These are phyloP conservation scores for Hippocampus guttulatus DNA, from an alignment of 2,113 vertebrate species.

Conservation along the genomic window DNA sequence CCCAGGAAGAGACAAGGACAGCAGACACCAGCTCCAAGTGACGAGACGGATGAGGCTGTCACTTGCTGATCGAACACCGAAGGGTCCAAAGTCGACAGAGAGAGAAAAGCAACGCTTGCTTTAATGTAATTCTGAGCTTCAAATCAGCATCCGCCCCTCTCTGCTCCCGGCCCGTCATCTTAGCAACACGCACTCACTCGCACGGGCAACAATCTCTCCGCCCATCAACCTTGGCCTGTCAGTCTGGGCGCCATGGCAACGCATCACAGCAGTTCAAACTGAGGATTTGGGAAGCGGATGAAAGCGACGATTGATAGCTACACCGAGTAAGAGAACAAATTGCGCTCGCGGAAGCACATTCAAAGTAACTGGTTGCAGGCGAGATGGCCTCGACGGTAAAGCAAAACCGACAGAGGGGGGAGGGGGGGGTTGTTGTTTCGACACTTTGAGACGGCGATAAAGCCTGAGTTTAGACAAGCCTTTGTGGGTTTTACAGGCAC, in stretches of 20 bases:
- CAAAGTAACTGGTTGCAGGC: conserved; percentile 3
- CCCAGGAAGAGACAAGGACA: conserved; percentile 16
- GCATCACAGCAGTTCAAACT: conserved; percentile 33
- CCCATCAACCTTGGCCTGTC: conserved; percentile 48
- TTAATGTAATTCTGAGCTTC: conserved; percentile 56
- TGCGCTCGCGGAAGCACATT: conserved; percentile 8
- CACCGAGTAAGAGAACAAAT: neutral
- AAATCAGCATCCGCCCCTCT: conserved; percentile 42
- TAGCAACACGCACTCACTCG: conserved; percentile 14
- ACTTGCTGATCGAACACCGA: conserved; percentile 43
- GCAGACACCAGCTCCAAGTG: conserved; percentile 29
- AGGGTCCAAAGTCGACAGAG: conserved; percentile 28
- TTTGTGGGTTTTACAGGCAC: conserved; percentile 55
- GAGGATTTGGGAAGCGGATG: conserved; percentile 12
- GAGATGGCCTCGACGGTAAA: conserved; percentile 25
- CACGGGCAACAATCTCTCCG: conserved; percentile 32
- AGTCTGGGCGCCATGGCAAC: conserved; percentile 46
- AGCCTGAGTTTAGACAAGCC: conserved; percentile 54
- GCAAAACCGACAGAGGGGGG: conserved; percentile 10
- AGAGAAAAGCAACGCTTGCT: conserved; percentile 40
- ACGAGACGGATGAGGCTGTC: conserved; percentile 39
- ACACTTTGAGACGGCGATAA: conserved; percentile 46
- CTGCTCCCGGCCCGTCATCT: conserved; percentile 41
- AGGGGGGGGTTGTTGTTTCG: conserved; percentile 3
- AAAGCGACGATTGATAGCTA: conserved; percentile 12